Conservation (phyloP, 2,113 vertebrate genomes). For the Jacana jacana region DNA sequence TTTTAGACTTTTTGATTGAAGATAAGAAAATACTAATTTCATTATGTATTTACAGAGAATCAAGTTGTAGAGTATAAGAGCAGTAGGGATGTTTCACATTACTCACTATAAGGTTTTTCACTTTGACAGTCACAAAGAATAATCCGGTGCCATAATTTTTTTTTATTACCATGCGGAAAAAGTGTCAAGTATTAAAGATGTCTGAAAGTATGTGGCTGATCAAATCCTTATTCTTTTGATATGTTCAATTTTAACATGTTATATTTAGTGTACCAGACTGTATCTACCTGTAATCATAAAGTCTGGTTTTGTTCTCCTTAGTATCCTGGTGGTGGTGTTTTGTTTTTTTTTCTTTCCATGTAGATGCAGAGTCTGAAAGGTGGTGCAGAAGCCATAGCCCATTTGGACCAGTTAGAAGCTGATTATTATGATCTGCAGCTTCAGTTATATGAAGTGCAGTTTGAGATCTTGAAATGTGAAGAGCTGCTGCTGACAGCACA, state of each 20-base stretch:
- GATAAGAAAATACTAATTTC: neutral
- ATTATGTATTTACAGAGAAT: neutral
- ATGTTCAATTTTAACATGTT: neutral
- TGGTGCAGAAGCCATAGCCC: slow-evolving; percentile 89
- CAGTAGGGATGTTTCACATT: neutral
- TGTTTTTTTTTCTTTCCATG: neutral
- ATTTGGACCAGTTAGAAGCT: slow-evolving; percentile 90
- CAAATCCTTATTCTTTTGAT: neutral
- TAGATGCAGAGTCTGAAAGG: slow-evolving; percentile 91
- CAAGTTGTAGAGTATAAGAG: neutral
- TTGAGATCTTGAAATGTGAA: slow-evolving; percentile 93
- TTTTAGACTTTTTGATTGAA: neutral
- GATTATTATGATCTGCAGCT: slow-evolving; percentile 95
- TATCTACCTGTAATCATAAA: neutral
- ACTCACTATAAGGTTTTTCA: neutral
- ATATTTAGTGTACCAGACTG: neutral
- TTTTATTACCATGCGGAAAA: neutral
- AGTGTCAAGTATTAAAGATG: neutral
- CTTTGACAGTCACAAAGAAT: neutral
- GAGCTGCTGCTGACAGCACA: slow-evolving; percentile 89
- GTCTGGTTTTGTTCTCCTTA: neutral
- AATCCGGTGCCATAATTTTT: neutral
- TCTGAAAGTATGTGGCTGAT: neutral
- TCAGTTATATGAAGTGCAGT: slow-evolving; percentile 95
- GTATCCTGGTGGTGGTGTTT: neutral